Percentiles rank a stretch among this genome's conserved stretches.
These are phyloP conservation scores for Willisornis vidua DNA, from an alignment of 2,113 vertebrate species.

Conservation along the genomic window DNA sequence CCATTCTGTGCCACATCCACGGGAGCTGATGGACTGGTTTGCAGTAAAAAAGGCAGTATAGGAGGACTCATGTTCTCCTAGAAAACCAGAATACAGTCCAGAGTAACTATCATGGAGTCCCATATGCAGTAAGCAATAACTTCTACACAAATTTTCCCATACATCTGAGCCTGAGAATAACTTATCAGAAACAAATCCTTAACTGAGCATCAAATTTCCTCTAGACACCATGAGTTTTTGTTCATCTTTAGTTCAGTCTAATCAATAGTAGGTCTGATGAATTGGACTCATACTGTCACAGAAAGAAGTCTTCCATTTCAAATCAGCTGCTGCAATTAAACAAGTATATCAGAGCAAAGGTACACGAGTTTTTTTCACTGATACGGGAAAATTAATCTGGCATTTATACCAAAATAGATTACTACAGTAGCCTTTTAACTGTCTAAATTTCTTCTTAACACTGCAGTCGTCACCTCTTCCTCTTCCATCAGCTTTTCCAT, in stretches of 20 bases:
- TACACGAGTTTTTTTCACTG: background rate
- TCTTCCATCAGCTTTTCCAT: background rate
- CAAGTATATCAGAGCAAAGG: background rate
- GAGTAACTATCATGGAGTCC: background rate
- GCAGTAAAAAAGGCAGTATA: background rate
- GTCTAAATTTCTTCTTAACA: background rate
- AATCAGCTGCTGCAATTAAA: background rate
- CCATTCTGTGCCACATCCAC: background rate
- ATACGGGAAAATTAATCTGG: background rate
- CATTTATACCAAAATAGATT: background rate
- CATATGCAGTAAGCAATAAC: background rate
- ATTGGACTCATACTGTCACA: background rate
- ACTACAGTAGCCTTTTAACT: background rate
- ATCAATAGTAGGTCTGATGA: background rate
- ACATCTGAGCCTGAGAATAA: background rate
- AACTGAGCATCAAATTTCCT: background rate
- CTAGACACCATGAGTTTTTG: background rate
- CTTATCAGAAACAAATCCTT: background rate
- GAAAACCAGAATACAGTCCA: background rate
- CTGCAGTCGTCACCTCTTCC: background rate
- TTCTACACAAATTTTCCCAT: background rate
- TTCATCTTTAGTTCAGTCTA: background rate
- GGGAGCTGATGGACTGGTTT: background rate
- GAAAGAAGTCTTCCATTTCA: background rate
- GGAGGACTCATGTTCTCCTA: background rate